A percentile compares a stretch with the other conserved stretches of the same genome.
These are phyloP conservation scores for Pyrrhia umbra DNA, from an alignment of 2,888 invertebrate genomes.

Conservation along the genomic window DNA sequence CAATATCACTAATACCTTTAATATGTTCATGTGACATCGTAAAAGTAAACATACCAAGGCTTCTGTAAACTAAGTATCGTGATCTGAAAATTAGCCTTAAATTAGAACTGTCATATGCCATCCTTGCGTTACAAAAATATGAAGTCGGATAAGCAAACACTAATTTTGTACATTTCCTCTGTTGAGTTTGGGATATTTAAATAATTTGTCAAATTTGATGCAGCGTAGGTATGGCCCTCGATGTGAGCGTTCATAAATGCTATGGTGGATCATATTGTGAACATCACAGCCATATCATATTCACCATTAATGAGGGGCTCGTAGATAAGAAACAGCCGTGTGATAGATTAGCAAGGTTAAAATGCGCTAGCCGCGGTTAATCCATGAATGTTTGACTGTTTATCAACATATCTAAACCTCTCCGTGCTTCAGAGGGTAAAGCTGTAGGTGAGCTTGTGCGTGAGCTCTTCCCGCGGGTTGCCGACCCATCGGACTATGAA, in stretches of 20 bases:
- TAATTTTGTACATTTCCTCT: slow-evolving; percentile 28
- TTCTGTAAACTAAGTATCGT: slow-evolving; percentile 71
- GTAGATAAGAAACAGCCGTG: too few species aligned
- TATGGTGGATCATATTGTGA: too few species aligned
- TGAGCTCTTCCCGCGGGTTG: too few species aligned
- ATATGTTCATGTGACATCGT: slow-evolving; percentile 66
- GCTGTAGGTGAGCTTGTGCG: too few species aligned
- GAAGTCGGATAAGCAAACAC: slow-evolving; percentile 33
- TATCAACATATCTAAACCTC: too few species aligned
- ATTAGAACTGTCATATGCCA: slow-evolving; percentile 76
- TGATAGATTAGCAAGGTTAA: too few species aligned
- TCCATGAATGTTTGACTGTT: too few species aligned
- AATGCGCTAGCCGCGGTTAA: too few species aligned
- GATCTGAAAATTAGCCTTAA: slow-evolving; percentile 79
- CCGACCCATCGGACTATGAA: too few species aligned
- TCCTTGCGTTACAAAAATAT: slow-evolving; percentile 57
- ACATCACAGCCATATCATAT: too few species aligned
- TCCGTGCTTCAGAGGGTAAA: too few species aligned
- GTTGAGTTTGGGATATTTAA: not conserved
- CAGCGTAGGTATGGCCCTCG: not conserved
- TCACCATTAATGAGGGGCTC: too few species aligned
- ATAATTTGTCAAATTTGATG: not conserved
- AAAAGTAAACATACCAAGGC: slow-evolving; percentile 68
- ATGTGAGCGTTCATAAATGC: not conserved
- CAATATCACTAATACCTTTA: slow-evolving; percentile 46